These are phyloP conservation scores for Pomatorhinus ruficollis DNA, from an alignment of 2,113 vertebrate genomes.

Conservation along the genomic window DNA sequence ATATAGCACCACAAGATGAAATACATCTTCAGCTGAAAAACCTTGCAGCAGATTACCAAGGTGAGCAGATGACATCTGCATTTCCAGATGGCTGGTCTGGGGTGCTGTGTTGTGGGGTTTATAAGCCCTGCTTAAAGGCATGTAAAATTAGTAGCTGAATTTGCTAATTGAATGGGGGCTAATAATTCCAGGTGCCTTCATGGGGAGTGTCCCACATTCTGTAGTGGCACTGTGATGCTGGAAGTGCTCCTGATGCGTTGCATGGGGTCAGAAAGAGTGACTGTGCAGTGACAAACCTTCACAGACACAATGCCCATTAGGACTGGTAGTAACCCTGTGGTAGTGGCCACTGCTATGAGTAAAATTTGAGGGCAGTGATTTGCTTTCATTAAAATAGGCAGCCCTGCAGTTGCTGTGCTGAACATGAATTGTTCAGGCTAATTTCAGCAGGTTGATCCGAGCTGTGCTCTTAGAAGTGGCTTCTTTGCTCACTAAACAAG, in stretches of 20 bases:
- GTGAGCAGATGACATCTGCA: constrained; percentile 32
- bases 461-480: neutral
- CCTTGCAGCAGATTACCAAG: constrained; percentile 10
- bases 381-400: neutral
- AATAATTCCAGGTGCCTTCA: neutral
- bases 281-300: neutral
- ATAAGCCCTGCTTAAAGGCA: neutral
- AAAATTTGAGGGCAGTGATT: neutral
- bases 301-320: neutral
- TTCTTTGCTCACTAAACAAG: neutral
- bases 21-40: neutral
- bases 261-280: neutral
- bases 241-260: neutral
- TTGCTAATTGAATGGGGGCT: neutral
- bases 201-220: neutral
- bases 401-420: neutral
- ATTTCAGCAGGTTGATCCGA: neutral
- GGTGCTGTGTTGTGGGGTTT: neutral
- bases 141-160: neutral
- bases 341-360: neutral
- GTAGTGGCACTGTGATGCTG: neutral
- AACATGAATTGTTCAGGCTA: neutral
- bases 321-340: neutral
- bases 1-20: constrained; percentile 35
- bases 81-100: neutral